Conservation (phyloP, 2,797 vertebrate species). For the Tinamus major region DNA sequence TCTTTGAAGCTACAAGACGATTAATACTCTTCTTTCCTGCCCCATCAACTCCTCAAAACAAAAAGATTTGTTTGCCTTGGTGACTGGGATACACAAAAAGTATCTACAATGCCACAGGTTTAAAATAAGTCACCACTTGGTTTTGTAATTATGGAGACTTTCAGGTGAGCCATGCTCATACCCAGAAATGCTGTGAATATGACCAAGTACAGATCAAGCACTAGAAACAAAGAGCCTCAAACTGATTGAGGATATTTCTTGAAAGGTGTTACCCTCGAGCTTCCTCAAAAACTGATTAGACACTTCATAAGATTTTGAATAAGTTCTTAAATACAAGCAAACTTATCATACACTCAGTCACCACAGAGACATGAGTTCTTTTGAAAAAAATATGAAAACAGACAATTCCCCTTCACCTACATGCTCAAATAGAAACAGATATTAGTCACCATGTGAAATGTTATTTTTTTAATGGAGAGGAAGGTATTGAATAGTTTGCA, state of each 20-base stretch:
- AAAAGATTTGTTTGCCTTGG: neutral
- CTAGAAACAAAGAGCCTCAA: neutral
- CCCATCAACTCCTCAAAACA: neutral
- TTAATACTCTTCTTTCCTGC: too few species aligned
- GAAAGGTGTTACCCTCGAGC: neutral
- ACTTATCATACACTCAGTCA: neutral
- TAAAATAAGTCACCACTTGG: neutral
- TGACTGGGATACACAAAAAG: neutral
- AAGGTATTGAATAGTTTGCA: neutral
- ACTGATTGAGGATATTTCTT: neutral
- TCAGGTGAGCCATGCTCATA: neutral
- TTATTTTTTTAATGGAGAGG: neutral
- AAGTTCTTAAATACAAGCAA: constrained; percentile 19
- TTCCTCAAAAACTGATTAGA: neutral
- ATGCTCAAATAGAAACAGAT: neutral
- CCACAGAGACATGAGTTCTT: neutral
- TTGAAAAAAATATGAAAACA: neutral
- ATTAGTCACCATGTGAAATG: neutral
- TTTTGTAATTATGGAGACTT: neutral
- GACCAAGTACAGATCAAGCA: neutral
- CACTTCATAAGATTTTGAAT: neutral
- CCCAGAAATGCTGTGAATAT: neutral
- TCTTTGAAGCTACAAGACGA: neutral
- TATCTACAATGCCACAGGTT: neutral
- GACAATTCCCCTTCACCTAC: neutral